phyloP scores from a whole-genome alignment of 2,888 invertebrate species.

The Trachelus troglodyta region DNA sequence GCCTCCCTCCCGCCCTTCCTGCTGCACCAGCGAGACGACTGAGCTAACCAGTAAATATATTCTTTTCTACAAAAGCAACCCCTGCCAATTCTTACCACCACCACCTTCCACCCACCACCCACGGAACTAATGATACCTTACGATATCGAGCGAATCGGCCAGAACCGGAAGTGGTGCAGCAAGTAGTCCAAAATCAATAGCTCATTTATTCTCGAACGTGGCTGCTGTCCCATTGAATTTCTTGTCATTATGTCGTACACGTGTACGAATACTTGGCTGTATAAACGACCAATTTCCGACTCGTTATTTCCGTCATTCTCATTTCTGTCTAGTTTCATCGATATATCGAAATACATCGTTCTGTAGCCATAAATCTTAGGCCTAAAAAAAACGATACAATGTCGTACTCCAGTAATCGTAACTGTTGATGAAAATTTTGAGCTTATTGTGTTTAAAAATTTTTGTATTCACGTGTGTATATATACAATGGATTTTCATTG shows the following conservation, averaged over 20 bases:
- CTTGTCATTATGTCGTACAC: neutral
- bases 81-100: neutral
- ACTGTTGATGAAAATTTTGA: neutral
- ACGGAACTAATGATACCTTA: neutral
- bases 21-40: neutral
- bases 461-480: neutral
- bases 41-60: neutral
- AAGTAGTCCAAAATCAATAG: constrained; percentile 46
- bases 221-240: constrained; percentile 11
- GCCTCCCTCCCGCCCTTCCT: neutral
- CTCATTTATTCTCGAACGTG: constrained; percentile 48
- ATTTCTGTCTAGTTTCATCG: neutral
- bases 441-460: too few species aligned
- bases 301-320: neutral
- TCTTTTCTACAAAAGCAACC: neutral
- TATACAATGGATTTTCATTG: neutral
- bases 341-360: neutral
- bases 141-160: neutral
- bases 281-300: neutral
- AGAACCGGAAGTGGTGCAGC: neutral
- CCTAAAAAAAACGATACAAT: neutral
- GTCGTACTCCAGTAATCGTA: neutral
- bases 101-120: neutral
- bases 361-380: neutral
- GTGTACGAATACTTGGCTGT: neutral